phyloP scores from a whole-genome alignment of 2,113 vertebrate genomes.

The Pelobates fuscus region DNA sequence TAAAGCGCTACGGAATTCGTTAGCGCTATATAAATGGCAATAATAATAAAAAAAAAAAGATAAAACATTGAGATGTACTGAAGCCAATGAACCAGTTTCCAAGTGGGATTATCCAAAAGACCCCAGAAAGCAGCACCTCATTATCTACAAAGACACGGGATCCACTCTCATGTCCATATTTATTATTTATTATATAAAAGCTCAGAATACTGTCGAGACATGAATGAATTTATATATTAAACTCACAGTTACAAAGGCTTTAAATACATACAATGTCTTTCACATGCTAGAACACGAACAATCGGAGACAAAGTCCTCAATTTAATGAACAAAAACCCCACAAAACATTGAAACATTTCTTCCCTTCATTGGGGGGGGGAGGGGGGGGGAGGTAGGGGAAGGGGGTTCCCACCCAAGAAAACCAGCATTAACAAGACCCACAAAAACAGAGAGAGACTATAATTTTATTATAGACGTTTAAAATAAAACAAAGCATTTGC shows the following conservation, averaged over 20 bases:
- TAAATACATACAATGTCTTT: not conserved
- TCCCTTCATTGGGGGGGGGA: not conserved
- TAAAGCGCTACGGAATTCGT: too few species aligned
- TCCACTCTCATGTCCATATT: not conserved
- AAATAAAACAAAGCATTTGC: not conserved
- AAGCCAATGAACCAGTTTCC: too few species aligned
- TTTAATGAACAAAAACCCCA: too few species aligned
- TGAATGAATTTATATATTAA: conserved; percentile 13
- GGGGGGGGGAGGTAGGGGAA: not conserved
- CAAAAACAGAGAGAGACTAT: not conserved
- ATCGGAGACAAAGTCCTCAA: not conserved
- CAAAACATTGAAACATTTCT: too few species aligned
- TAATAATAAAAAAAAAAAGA: too few species aligned
- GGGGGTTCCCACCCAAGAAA: too few species aligned
- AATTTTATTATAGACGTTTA: not conserved
- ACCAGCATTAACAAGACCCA: too few species aligned
- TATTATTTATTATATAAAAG: conserved; percentile 30
- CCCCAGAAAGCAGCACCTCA: too few species aligned
- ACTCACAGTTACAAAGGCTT: conserved; percentile 24
- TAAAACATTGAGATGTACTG: too few species aligned
- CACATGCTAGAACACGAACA: not conserved
- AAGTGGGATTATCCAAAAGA: too few species aligned
- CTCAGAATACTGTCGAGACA: conserved; percentile 30
- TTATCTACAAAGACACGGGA: not conserved
- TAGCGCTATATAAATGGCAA: too few species aligned